A percentile compares a stretch with the other conserved stretches of the same genome.
Conservation (phyloP, 1,140 invertebrate species). For the Leguminivora glycinivorella region DNA sequence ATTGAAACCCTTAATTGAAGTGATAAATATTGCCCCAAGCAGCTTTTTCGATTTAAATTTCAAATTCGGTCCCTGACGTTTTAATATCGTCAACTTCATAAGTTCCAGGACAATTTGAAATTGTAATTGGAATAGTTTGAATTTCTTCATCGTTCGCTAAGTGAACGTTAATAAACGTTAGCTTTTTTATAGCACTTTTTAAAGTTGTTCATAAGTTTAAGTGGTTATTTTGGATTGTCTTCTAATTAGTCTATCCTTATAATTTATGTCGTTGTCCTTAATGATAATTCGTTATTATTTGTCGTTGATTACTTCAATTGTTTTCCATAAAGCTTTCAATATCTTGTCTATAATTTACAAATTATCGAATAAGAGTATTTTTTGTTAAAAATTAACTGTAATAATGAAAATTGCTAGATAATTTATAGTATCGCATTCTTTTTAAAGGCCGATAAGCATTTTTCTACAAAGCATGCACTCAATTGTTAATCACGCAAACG, state of each 20-base stretch:
- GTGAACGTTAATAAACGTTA: constrained; percentile 6
- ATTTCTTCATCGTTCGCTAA: constrained; percentile 20
- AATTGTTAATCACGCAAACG: background rate
- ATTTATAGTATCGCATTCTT: background rate
- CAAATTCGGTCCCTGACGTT: constrained; percentile 9
- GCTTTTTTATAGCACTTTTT: background rate
- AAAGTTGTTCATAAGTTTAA: background rate
- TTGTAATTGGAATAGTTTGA: constrained; percentile 25
- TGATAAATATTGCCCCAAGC: background rate
- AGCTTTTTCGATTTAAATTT: constrained; percentile 24
- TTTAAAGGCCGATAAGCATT: background rate
- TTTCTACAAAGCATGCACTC: background rate
- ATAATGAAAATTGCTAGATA: too few species aligned
- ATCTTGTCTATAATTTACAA: background rate
- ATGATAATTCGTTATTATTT: too few species aligned
- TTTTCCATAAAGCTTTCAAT: background rate
- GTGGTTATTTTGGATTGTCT: background rate
- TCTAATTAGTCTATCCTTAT: background rate
- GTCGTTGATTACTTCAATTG: background rate
- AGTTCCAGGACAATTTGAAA: constrained; percentile 10
- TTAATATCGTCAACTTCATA: constrained; percentile 14
- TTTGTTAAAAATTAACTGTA: background rate
- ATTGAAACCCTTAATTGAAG: background rate
- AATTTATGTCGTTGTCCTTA: background rate
- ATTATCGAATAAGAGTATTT: background rate